Evolutionary conservation across 2,888 invertebrate genomes (phyloP).

Genomic region (Corbicula japonica): DNA sequence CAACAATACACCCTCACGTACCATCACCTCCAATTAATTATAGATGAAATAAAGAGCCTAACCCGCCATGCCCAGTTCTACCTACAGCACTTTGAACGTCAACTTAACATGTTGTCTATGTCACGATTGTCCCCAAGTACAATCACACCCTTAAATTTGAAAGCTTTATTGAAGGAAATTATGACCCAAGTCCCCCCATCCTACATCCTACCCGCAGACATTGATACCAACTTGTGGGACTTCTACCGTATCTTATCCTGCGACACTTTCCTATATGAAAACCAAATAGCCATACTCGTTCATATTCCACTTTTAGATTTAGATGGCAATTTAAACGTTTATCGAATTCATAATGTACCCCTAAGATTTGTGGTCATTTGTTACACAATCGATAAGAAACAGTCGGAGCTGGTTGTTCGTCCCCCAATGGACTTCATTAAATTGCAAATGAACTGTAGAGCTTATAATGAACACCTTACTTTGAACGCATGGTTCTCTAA

Average conservation of each 20-base stretch:
- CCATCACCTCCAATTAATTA: neutral
- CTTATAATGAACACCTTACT: neutral
- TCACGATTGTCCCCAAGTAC: neutral
- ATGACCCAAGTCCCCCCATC: neutral
- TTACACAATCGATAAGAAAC: neutral
- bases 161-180: neutral
- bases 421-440: conserved; percentile 7
- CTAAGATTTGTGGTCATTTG: conserved; percentile 8
- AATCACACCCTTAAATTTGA: neutral
- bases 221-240: neutral
- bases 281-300: conserved; percentile 4
- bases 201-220: neutral
- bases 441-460: neutral
- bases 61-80: neutral
- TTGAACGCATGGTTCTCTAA: neutral
- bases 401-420: neutral
- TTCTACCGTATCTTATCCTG: conserved; percentile 10
- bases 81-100: neutral
- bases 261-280: conserved; percentile 2
- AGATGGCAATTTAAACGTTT: conserved; percentile 1
- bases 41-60: neutral
- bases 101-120: neutral
- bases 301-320: conserved; percentile 7
- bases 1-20: neutral
- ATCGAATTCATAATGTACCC: neutral